Base-by-base conservation (phyloP, 2,888 invertebrate species). In the Clostera curtula region DNA sequence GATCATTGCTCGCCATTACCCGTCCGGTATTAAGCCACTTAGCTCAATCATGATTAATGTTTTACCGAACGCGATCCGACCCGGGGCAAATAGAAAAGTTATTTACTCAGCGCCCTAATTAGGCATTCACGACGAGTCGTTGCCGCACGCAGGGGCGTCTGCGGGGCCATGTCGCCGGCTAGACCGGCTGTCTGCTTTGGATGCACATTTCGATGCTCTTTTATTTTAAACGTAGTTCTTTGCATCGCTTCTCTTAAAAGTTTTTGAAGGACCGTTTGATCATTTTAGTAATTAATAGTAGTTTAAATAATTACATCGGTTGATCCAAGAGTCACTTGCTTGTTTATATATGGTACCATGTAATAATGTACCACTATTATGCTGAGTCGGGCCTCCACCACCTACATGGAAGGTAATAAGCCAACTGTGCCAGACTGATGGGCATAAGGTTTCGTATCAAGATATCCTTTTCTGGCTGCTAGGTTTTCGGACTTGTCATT, bases 41-140 rank as follows among this genome's bases (percentile, higher is more conserved):
- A 84, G 83, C 73, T 83, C 80, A 79, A 82, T 83, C 84, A 83
- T 85, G 85, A 85, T 85, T 85, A 83, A 83, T 83, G 83, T 75
- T 80, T 70, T 69, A 74, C 73, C 73, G 76, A 76, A 79, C 70
- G 68, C 73, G 65, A 69, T 67, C 68, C 73, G 69, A 71, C 63
- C 69, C 69, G 61, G 43, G 57, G 75, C 74, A 79, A 82, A 82
- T 80, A 83, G 77, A 80, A 82, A 82, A 79, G 69, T 74, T 83
- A 82, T 82, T 82, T 82, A 75, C 82, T 74, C 68, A 55, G 58
- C 54, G 64, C 62, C 75, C 77, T 77, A 83, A 83, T 82, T 83
- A 83, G 82, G 76, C 74, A 83, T 83, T 82, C 82, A 79, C 66
- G 61, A 59, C 63, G 71, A 72, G 77, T 74, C 68, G 61, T n/a